Base-by-base conservation (phyloP, 1,140 invertebrate species). In the Polypedilum vanderplanki region DNA sequence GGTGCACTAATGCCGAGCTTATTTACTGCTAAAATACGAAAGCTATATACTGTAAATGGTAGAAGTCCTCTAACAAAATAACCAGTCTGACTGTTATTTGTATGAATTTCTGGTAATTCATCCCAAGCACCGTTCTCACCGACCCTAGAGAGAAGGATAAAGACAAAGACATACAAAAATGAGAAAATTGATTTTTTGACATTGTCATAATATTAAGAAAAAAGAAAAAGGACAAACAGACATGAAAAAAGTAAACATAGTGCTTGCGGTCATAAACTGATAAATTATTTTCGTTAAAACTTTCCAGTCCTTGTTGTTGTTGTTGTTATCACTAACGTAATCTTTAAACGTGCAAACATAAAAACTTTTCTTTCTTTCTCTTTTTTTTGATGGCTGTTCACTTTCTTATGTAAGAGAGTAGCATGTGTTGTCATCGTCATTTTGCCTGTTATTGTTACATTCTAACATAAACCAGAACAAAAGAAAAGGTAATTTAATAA, bases 31-130 rank as follows among this genome's bases (percentile, higher is more conserved):
- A 88, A 81, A 75, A 91, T 87, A 75, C 88, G 85, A 84, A 92
- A 92, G 81, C 89, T 91, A 82, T 92, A 91, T 73, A 91, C 90
- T 40, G 89, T 91, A 81, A 89, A 92, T 17, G 91, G 90, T 76
- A 85, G 84, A 75, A 92, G 84, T 73, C 85, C 86, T 75, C 85
- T 85, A 77, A 92, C 87, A 79, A 87, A 84, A 85, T 90, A 89
- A 78, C 83, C 86, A 73, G 89, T 89, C 64, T 85, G 82, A 83
- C 91, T 92, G 78, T 84, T 86, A 75, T 86, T 85, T 3, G 90
- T 92, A 76, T 87, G 81, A 76, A 90, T 88, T 76, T 86, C 87
- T 75, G 87, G 84, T 76, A 85, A 85, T 77, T 86, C 85, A 80
- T 89, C 86, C 89, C 89, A 90, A 17, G 86, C 83, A 75, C 88